A percentile compares a stretch with the other conserved stretches of the same genome.
These are phyloP conservation scores for Neosilurus mollespiculum DNA, from an alignment of 2,797 vertebrate species.

Conservation along the genomic window DNA sequence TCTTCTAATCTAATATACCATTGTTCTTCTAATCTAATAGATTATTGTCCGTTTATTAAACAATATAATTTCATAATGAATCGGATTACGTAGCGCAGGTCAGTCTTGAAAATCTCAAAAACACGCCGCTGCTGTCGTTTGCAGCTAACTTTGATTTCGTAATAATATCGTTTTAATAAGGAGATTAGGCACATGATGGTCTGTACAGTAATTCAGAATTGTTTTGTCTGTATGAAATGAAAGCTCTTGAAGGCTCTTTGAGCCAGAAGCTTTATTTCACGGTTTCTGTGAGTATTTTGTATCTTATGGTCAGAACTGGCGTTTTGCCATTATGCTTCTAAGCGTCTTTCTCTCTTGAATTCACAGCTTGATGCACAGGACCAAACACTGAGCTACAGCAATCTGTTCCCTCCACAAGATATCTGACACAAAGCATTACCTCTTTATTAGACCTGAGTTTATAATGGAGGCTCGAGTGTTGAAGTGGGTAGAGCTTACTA, in stretches of 20 bases:
- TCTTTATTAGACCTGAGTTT: neutral
- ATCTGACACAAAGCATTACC: neutral
- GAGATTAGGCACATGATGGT: neutral
- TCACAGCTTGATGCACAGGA: conserved; percentile 18
- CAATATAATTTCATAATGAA: neutral
- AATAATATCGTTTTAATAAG: neutral
- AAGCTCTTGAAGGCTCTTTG: conserved; percentile 50
- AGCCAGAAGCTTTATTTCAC: conserved; percentile 49
- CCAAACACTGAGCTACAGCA: neutral
- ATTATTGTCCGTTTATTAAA: neutral
- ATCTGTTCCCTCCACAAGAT: conserved; percentile 10
- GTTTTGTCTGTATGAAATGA: conserved; percentile 33
- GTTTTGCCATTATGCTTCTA: conserved; percentile 6
- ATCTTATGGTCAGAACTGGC: conserved; percentile 15
- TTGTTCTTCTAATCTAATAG: neutral
- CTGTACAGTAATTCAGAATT: conserved; percentile 38
- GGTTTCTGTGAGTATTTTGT: conserved; percentile 21
- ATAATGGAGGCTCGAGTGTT: neutral
- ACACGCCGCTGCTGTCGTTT: neutral
- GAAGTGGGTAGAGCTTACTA: conserved; percentile 9
- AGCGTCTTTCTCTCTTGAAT: conserved; percentile 23
- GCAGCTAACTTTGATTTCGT: conserved; percentile 8
- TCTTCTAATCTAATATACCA: conserved; percentile 4
- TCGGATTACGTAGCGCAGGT: neutral
- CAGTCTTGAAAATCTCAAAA: conserved; percentile 9